phyloP scores from a whole-genome alignment of 2,113 vertebrate species.

The Nibea coibor region DNA sequence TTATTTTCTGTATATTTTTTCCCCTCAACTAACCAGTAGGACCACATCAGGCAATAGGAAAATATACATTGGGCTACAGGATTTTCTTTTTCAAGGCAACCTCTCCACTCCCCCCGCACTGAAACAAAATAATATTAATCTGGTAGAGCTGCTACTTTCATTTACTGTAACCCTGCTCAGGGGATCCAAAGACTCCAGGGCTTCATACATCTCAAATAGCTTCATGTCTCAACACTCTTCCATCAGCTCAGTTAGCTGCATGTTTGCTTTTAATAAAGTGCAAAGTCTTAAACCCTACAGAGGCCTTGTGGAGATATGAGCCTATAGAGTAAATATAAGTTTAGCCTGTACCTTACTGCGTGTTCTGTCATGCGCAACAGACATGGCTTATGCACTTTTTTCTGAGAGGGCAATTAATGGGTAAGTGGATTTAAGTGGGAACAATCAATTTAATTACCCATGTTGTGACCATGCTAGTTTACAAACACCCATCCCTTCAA shows the following conservation, averaged over 20 bases:
- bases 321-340: slow-evolving; percentile 11
- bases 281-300: slow-evolving; percentile 36
- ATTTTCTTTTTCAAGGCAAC: slow-evolving; percentile 74
- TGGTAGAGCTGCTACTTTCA: slow-evolving; percentile 86
- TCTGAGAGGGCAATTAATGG: slow-evolving; percentile 23
- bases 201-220: slow-evolving; percentile 88
- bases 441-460: slow-evolving; percentile 42
- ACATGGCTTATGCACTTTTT: not conserved
- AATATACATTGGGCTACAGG: not conserved
- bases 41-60: not conserved
- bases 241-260: slow-evolving; percentile 69
- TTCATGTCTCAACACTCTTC: slow-evolving; percentile 87
- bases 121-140: slow-evolving; percentile 85
- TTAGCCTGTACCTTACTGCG: not conserved
- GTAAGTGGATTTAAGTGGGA: not conserved
- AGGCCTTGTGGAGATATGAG: slow-evolving; percentile 13
- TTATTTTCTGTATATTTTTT: slow-evolving; percentile 36
- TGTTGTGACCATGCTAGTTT: slow-evolving; percentile 37
- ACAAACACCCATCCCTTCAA: slow-evolving; percentile 39
- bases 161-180: slow-evolving; percentile 85
- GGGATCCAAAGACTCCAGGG: slow-evolving; percentile 85
- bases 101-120: slow-evolving; percentile 52
- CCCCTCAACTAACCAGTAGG: slow-evolving; percentile 8
- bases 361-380: not conserved
- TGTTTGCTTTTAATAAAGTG: slow-evolving; percentile 72